Percentiles rank a stretch among this genome's conserved stretches.
Evolutionary conservation across 2,797 vertebrate genomes (phyloP).

Genomic region (Pachyuromys duprasi): DNA sequence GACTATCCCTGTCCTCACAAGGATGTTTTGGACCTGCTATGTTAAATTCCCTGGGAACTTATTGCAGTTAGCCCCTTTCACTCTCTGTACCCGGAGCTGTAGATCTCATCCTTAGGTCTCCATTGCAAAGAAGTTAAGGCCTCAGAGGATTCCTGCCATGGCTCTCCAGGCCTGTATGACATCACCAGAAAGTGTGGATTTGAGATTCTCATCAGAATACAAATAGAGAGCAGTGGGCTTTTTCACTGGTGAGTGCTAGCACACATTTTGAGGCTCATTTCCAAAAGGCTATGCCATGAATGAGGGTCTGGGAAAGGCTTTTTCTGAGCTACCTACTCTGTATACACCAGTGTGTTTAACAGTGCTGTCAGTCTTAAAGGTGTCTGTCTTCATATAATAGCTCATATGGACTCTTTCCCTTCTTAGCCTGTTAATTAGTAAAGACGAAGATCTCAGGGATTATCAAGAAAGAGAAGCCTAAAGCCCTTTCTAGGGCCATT

Average conservation of each 20-base stretch:
- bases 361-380: neutral
- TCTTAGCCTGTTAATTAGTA: neutral
- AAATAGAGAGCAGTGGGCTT: neutral
- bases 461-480: neutral
- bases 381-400: neutral
- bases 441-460: neutral
- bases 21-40: neutral
- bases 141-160: neutral
- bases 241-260: neutral
- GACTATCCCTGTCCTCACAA: neutral
- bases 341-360: neutral
- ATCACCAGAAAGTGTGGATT: neutral
- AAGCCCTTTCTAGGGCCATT: neutral
- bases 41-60: neutral
- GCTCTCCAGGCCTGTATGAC: neutral
- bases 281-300: too few species aligned
- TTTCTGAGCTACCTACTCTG: neutral
- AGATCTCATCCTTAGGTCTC: neutral
- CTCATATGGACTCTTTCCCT: neutral
- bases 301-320: neutral
- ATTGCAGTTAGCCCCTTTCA: neutral
- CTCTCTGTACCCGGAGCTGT: neutral
- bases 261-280: neutral
- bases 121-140: neutral
- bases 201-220: neutral